Base-by-base conservation (phyloP, 2,797 vertebrate species). In the Sparus aurata region DNA sequence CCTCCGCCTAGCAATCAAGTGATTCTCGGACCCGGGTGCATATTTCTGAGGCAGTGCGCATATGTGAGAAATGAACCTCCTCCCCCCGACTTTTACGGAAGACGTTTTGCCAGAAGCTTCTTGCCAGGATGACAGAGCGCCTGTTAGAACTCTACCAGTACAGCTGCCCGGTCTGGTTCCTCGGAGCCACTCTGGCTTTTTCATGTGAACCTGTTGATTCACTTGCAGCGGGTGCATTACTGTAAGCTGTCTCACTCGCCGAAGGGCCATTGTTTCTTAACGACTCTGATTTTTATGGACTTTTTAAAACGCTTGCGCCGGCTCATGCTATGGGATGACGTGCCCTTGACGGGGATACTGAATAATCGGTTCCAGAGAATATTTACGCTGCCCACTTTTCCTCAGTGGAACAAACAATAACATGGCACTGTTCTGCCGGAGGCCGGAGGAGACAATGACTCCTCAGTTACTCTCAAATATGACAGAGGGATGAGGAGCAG, bases 151-250 rank as follows among this genome's bases (percentile, higher is more conserved):
- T 57, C 69, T 15, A 43, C 20, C 12, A 41, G 12, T 0, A 22
- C 25, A 25, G 46, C 55, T 20, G 58, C n/a, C 30, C 43, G 4
- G 12, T 30, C 70, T 11, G 20, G 53, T 84, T 88, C 30, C 0
- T 25, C 1, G 9, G 25, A 46, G 69, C 10, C 23, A 17, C 53
- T 67, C 23, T 13, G n/a, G 5, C 11, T 30, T 15, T 46, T 49
- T 70, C 64, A 55, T 45, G 11, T 27, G 12, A 83, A 67, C 41
- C 10, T 58, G 15, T 7, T 69, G 38, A 65, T 79, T 72, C 25
- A n/a, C 30, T 52, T 7, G 11, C 1, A 34, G n/a, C 10, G 0
- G 0, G 23, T n/a, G 10, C 11, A 1, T 69, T 11, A 34, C 78
- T 41, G 45, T 72, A 46, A 80, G 47, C 1, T 0, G n/a, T 54